Evolutionary conservation across 1,140 invertebrate genomes (phyloP), one percentile per base, ranked within the genome.

Genomic region (Lepidurus couesii): DNA sequence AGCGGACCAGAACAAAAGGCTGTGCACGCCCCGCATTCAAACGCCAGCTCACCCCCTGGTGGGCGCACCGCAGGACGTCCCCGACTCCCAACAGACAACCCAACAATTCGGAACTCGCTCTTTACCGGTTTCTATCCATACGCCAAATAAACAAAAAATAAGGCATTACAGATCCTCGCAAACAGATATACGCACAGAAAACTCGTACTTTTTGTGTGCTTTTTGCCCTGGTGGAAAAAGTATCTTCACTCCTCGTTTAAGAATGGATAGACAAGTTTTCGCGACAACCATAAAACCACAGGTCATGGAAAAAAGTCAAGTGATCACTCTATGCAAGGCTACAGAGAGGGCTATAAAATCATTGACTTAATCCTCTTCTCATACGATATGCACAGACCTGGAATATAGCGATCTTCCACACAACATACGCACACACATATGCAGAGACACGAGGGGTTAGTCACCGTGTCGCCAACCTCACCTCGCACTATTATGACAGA

Each of bases 1-100:
- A 13, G 53, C 53, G 53, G 53, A 65, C 53, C 53, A 65, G 53
- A 65, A 65, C 53, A 65, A 65, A 65, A 65, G 53, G 16, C 21
- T 65, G 53, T 65, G 53, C 53, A 65, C 53, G 53, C 53, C 53
- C 53, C 53, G 53, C 53, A 65, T 65, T 65, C 53, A 65, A 65
- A 65, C 53, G 53, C 53, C 53, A 65, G 45, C 45, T 47, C 53
- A 7, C 53, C 53, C 53, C 53, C 53, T 7, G 9, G 16, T 9
- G 53, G 53, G 7, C 16, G 53, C 53, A 21, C 53, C 7, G 53
- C 53, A 65, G 53, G 53, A 65, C 53, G n/a, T 65, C 53, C 53
- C 21, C 53, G 53, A 65, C 53, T 65, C 53, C 53, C 53, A 65
- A 65, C 53, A 34, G 34, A 34, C 34, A 34, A 34, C 34, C 34